Conservation (phyloP, 2,888 invertebrate species). For the Agapostemon virescens region DNA sequence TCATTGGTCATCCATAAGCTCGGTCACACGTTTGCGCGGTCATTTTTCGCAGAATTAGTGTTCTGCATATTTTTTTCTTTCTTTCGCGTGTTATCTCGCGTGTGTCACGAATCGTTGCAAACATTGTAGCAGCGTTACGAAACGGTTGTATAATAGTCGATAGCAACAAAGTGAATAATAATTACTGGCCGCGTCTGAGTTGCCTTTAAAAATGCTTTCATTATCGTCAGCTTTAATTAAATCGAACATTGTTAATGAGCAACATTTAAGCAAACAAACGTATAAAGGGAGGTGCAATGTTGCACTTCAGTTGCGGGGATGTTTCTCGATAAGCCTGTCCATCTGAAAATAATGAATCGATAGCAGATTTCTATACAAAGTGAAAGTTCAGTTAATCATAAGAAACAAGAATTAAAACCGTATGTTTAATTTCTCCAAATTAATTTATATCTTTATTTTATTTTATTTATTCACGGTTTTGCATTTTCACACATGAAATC, state of each 20-base stretch:
- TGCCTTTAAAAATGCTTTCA: neutral
- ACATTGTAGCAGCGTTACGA: conserved; percentile 11
- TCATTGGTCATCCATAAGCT: neutral
- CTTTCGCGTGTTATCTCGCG: conserved; percentile 9
- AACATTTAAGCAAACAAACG: neutral
- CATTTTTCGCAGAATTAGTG: conserved; percentile 10
- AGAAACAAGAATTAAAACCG: too few relatives aligned
- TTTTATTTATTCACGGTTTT: too few relatives aligned
- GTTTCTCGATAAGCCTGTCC: neutral
- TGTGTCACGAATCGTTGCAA: neutral
- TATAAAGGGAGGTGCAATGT: too few relatives aligned
- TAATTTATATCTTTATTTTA: too few relatives aligned
- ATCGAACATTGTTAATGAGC: neutral
- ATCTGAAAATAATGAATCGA: too few relatives aligned
- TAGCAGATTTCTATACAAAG: too few relatives aligned
- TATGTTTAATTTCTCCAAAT: too few relatives aligned
- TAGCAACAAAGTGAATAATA: neutral
- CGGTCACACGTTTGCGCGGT: neutral
- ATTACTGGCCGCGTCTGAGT: neutral
- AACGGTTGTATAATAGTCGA: conserved; percentile 23
- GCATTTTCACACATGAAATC: too few relatives aligned
- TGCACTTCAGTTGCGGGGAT: neutral
- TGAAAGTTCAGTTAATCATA: too few relatives aligned
- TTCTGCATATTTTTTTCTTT: neutral
- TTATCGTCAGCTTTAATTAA: neutral